Base-by-base conservation (phyloP, 1,140 invertebrate species). In the Drosophila malerkotliana region DNA sequence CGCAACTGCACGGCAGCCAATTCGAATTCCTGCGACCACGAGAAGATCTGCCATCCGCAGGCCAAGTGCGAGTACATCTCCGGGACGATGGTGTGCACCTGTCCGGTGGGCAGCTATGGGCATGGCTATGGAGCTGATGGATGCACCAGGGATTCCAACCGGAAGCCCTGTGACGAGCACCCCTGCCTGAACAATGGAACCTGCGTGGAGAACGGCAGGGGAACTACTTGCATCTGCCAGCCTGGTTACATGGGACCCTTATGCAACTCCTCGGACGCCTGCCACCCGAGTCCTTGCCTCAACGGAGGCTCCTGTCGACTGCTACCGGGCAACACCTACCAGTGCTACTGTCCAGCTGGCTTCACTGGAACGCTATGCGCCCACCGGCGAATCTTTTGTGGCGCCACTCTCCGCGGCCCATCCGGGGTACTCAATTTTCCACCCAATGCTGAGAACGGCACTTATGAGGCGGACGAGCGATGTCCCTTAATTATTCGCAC, bases 401-500 rank as follows among this genome's bases (percentile, higher is more conserved):
- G 93, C 0, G 96, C 95, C 72, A 49, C 72, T 12, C 92, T 93
- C 30, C 95, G 95, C 2, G 52, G 68, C 3, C 28, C 37, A 0
- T 12, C 57, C 1, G 90, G 90, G 2, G 53, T 39, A 9, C 14
- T 91, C 1, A 64, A 52, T 8, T 88, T 57, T 12, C 90, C 90
- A 4, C 62, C 96, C n/a, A 54, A 30, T 15, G 95, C 95, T 74
- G 92, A 92, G 0, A 64, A 52, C n/a, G 54, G 92, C 94, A 81
- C 45, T 7, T 91, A 91, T 37, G 67, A 80, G 41, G 45, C 84
- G 3, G 94, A 95, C 68, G 89, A 94, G 5, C 96, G 95, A 78
- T 98, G 97, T 90, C 95, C 95, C 6, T 98, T 97, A 95, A 92
- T 95, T 1, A 95, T 99, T 55, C 90, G 93, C 58, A 95, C 94